Percentiles rank a stretch among this genome's conserved stretches.
These are phyloP conservation scores for Lacerta agilis DNA, from an alignment of 2,797 vertebrate genomes.

Conservation along the genomic window DNA sequence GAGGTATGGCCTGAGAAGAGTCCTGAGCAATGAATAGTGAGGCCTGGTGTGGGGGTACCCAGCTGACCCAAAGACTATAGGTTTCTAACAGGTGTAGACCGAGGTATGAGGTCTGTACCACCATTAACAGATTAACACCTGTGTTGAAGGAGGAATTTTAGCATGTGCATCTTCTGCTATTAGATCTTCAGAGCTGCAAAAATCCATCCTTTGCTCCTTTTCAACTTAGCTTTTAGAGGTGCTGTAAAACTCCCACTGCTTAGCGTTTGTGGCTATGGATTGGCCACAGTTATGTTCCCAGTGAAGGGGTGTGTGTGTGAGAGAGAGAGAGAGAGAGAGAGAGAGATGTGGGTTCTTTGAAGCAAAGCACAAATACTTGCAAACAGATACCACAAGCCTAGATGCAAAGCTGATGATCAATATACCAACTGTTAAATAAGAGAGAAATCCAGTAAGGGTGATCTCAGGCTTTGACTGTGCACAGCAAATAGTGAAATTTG, in stretches of 20 bases:
- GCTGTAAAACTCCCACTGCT: conserved; percentile 44
- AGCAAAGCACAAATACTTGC: conserved; percentile 19
- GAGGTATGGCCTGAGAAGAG: no score
- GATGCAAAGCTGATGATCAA: conserved; percentile 50
- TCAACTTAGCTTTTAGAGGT: background rate
- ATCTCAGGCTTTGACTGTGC: conserved; percentile 64
- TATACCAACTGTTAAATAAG: conserved; percentile 52
- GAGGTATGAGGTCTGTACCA: background rate
- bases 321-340: no score
- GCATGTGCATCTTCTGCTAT: background rate
- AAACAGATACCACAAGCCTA: conserved; percentile 19
- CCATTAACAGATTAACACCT: background rate
- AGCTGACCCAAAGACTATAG: no score
- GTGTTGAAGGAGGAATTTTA: background rate
- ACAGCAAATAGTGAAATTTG: conserved; percentile 67
- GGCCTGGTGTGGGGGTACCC: no score
- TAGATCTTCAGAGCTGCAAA: background rate
- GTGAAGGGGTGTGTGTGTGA: background rate
- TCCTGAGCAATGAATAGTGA: no score
- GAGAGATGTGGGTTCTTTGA: conserved; percentile 14
- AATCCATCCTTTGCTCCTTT: background rate
- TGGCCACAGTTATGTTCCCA: conserved; percentile 31
- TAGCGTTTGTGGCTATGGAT: conserved; percentile 45
- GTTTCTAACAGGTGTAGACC: no score
- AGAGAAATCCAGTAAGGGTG: conserved; percentile 30